A percentile compares a stretch with the other conserved stretches of the same genome.
Evolutionary conservation across 2,888 invertebrate species (phyloP).

Genomic region (Pollenia griseotomentosa): DNA sequence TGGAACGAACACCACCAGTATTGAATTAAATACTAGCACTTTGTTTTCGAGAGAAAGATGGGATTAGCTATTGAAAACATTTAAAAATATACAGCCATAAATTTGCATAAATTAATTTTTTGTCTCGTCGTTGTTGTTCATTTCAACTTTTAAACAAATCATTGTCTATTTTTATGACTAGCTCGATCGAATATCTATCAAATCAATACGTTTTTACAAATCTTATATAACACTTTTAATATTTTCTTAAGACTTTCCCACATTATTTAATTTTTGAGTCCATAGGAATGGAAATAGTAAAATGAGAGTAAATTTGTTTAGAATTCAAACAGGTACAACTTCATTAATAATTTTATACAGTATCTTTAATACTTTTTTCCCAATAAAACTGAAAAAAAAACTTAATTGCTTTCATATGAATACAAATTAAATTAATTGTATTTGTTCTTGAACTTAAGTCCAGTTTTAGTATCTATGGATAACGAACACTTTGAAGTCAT

Average conservation of each 20-base stretch:
- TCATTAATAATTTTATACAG: neutral
- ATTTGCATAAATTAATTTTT: constrained; percentile 21
- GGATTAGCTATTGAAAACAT: constrained; percentile 12
- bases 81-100: neutral
- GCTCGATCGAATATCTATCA: constrained; percentile 18
- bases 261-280: too few relatives aligned
- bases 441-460: constrained; percentile 20
- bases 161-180: constrained; percentile 15
- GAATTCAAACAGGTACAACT: constrained; percentile 12
- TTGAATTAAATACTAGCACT: neutral
- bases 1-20: too few relatives aligned
- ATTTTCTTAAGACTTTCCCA: constrained; percentile 19
- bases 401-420: neutral
- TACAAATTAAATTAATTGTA: neutral
- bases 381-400: neutral
- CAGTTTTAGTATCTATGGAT: neutral
- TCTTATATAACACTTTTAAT: constrained; percentile 26
- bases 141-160: constrained; percentile 12
- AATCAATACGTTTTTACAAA: constrained; percentile 12
- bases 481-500: neutral
- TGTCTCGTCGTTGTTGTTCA: constrained; percentile 28
- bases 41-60: neutral
- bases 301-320: neutral
- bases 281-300: too few relatives aligned
- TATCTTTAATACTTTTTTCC: neutral